Evolutionary conservation across 2,888 invertebrate genomes (phyloP), one percentile per base, ranked within the genome.

Genomic region (Serrognathus titanus): DNA sequence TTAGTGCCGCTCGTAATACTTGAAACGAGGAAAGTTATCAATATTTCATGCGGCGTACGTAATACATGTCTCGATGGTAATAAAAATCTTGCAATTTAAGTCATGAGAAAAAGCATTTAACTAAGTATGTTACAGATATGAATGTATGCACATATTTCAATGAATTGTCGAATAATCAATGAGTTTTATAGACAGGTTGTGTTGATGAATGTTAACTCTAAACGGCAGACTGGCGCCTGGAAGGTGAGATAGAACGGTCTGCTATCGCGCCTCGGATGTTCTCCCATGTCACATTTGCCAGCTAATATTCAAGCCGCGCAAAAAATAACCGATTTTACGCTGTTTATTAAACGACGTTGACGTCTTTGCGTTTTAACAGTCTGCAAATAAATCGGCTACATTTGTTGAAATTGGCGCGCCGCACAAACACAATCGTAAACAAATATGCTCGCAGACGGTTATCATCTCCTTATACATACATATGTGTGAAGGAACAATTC

Each of bases 171-270:
- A 70, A 72, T 71, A 72, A 69, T 72, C 68, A 66, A 71, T 69
- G 71, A 69, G 69, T 65, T 66, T 51, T 69, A 67, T 69, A 66
- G 71, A 71, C 70, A 69, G 70, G 69, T 71, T 69, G 70, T 63
- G 63, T 63, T 66, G 71, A 71, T 71, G 71, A 70, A 72, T 70
- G 70, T 69, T 62, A 67, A 71, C 66, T 69, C 60, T 67, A 68
- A 68, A 71, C 71, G 72, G 67, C 72, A 69, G 70, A 70, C 71
- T 71, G 74, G 73, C 73, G 73, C 74, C 73, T 69, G 65, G 64
- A 62, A 71, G 69, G 69, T 70, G 72, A 72, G 71, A 72, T 70
- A 66, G 57, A 61, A 59, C 46, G 57, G 57, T 54, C 53, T 49
- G 37, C 58, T 24, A 47, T 51, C 43, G 58, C 59, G 45, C 57